These are phyloP conservation scores for Dione juno DNA, from an alignment of 2,888 invertebrate species.

Conservation along the genomic window DNA sequence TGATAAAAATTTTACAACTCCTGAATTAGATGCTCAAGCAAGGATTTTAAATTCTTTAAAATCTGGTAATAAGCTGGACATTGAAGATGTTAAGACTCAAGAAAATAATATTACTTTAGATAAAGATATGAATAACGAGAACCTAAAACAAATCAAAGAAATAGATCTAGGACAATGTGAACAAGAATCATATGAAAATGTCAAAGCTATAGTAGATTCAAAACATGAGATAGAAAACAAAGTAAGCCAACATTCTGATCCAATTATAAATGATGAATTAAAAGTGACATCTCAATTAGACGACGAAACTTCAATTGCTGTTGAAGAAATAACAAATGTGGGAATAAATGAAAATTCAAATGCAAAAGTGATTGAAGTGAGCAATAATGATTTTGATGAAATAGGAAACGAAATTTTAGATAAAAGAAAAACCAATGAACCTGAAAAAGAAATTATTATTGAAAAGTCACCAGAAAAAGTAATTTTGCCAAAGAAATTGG, in stretches of 20 bases:
- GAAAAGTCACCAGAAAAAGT: conserved; percentile 10
- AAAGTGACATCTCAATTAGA: background rate
- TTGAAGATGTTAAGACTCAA: background rate
- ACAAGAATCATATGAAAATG: background rate
- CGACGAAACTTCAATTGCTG: background rate
- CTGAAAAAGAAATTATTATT: conserved; percentile 17
- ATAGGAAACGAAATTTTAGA: conserved; percentile 19
- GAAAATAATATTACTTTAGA: conserved; percentile 27
- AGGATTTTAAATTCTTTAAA: conserved; percentile 54
- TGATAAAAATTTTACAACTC: conserved; percentile 64
- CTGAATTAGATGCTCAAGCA: conserved; percentile 66
- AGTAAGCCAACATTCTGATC: background rate
- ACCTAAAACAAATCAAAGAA: conserved; percentile 35
- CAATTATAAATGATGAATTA: background rate
- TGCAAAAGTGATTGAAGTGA: conserved; percentile 1
- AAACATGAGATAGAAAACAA: background rate
- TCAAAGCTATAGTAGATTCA: background rate
- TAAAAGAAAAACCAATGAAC: conserved; percentile 4
- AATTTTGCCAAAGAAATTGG: conserved; percentile 14
- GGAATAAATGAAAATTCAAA: background rate
- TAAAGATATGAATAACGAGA: conserved; percentile 25
- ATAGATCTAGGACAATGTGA: conserved; percentile 31
- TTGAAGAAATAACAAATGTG: background rate
- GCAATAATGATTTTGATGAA: conserved; percentile 32
- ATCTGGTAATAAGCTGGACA: conserved; percentile 33